phyloP scores from a whole-genome alignment of 23 tunicate genomes.

The Phallusia fumigata region DNA sequence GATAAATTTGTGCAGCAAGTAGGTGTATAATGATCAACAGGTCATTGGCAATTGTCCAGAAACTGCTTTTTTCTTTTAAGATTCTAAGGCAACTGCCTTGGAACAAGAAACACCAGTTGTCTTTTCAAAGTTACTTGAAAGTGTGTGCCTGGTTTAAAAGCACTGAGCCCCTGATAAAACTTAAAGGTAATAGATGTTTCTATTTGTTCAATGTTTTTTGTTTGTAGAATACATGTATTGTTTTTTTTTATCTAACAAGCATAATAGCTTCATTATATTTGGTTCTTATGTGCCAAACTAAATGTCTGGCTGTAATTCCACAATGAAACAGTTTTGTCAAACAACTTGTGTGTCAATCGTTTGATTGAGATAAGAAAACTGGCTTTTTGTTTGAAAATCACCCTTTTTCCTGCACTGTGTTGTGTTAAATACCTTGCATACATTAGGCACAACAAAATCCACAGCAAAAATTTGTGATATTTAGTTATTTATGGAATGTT shows the following conservation, averaged over 20 bases:
- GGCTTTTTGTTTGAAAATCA: too few relatives aligned
- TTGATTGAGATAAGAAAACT: too few relatives aligned
- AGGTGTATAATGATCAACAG: background rate
- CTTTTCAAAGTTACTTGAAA: slow-evolving; percentile 48
- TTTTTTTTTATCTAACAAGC: too few relatives aligned
- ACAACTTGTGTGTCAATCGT: too few relatives aligned
- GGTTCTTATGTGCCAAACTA: too few relatives aligned
- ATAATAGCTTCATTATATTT: too few relatives aligned
- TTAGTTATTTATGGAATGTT: slow-evolving; percentile 16
- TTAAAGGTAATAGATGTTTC: slow-evolving; percentile 29
- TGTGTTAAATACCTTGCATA: too few relatives aligned
- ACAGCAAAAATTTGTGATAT: background rate
- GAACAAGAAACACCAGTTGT: slow-evolving; percentile 19
- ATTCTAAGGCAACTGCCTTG: slow-evolving; percentile 31
- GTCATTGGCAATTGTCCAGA: background rate
- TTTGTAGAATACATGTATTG: too few relatives aligned
- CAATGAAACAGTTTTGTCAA: too few relatives aligned
- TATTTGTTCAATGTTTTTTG: background rate
- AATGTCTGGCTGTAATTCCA: too few relatives aligned
- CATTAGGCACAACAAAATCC: too few relatives aligned
- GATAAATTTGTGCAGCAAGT: slow-evolving; percentile 44
- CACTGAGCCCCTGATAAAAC: slow-evolving; percentile 14
- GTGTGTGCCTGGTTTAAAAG: slow-evolving; percentile 28
- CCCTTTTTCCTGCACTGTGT: too few relatives aligned
- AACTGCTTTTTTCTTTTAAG: background rate